These are phyloP conservation scores for Vireo altiloquus DNA, from an alignment of 2,113 vertebrate species.

Conservation along the genomic window DNA sequence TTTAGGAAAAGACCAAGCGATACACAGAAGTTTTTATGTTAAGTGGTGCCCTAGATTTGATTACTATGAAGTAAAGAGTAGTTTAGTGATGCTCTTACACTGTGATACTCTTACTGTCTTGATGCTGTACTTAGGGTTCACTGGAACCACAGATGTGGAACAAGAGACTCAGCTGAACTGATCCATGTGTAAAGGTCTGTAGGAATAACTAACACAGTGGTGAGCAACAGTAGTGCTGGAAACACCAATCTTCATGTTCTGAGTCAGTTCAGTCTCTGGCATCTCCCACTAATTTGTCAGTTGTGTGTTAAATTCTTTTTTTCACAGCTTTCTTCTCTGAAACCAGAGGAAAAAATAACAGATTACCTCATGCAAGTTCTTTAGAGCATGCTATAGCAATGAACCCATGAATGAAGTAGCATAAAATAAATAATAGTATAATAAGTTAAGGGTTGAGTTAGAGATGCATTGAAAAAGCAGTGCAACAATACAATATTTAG, in stretches of 20 bases:
- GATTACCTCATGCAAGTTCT: neutral
- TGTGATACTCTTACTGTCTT: neutral
- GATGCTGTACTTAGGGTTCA: neutral
- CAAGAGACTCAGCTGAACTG: neutral
- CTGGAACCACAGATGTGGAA: neutral
- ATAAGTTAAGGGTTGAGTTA: neutral
- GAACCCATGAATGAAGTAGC: neutral
- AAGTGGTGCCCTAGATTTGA: neutral
- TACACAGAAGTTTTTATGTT: neutral
- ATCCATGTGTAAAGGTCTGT: neutral
- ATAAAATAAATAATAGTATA: neutral
- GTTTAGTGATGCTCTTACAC: neutral
- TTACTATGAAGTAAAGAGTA: neutral
- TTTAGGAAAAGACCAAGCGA: neutral
- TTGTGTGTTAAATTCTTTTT: neutral
- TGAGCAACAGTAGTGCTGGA: neutral
- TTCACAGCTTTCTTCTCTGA: neutral
- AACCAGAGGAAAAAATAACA: neutral
- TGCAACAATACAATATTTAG: neutral
- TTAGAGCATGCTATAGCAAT: neutral
- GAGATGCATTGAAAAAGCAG: neutral
- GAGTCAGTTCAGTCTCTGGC: neutral
- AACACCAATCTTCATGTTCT: neutral
- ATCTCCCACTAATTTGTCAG: neutral
- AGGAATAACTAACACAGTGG: neutral